A percentile compares a stretch with the other conserved stretches of the same genome.
Evolutionary conservation across 2,888 invertebrate genomes (phyloP).

Genomic region (Lycophotia porphyrea): DNA sequence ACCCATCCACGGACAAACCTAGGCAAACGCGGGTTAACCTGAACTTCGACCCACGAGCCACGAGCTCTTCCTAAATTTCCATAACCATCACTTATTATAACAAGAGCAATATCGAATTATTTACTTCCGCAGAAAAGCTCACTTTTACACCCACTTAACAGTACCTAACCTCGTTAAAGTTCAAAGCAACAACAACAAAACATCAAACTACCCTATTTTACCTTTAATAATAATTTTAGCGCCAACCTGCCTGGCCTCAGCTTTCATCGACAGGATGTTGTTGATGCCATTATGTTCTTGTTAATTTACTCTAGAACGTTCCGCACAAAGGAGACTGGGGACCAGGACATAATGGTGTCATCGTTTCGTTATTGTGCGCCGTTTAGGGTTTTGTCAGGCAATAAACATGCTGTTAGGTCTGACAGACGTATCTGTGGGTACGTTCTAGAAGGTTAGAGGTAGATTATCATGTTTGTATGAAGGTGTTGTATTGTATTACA

Average conservation of each 20-base stretch:
- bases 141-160: background rate
- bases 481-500: too few relatives aligned
- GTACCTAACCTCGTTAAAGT: slow-evolving; percentile 16
- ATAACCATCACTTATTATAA: background rate
- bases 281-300: slow-evolving; percentile 40
- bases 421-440: background rate
- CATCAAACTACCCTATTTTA: slow-evolving; percentile 31
- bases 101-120: background rate
- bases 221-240: slow-evolving; percentile 36
- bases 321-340: slow-evolving; percentile 31
- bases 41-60: background rate
- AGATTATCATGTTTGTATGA: background rate
- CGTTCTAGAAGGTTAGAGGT: slow-evolving; percentile 17
- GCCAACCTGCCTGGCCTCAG: slow-evolving; percentile 30
- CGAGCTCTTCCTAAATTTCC: background rate
- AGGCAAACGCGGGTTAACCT: background rate
- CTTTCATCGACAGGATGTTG: slow-evolving; percentile 39
- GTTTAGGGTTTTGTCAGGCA: slow-evolving; percentile 37
- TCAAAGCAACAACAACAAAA: slow-evolving; percentile 19
- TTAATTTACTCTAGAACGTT: slow-evolving; percentile 44
- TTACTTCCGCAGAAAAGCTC: background rate
- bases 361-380: slow-evolving; percentile 32
- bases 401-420: slow-evolving; percentile 24
- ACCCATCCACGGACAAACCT: background rate
- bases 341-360: slow-evolving; percentile 37